Conservation (phyloP, 2,888 invertebrate species). For the Drosophila maculinotata region DNA sequence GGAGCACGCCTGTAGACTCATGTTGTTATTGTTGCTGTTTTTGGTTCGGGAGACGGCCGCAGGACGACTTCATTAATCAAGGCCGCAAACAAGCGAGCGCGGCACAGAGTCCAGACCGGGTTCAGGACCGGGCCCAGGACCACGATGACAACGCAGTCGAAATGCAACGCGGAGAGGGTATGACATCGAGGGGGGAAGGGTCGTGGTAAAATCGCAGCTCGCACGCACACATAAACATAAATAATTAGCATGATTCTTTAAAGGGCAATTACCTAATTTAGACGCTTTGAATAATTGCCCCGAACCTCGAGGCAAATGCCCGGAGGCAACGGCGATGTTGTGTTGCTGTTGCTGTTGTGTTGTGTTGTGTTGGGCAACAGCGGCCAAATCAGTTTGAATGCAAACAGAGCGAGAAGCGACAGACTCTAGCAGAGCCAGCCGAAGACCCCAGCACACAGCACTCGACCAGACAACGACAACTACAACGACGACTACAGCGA, state of each 20-base stretch:
- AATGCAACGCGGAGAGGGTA: constrained; percentile 48
- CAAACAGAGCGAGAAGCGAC: constrained; percentile 25
- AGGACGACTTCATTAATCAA: constrained; percentile 80
- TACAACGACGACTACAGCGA: constrained; percentile 20
- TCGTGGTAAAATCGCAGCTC: constrained; percentile 18
- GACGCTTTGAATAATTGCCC: constrained; percentile 81
- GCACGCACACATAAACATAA: constrained; percentile 68
- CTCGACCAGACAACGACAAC: constrained; percentile 33
- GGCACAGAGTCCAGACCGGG: too few relatives aligned
- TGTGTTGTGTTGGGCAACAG: constrained; percentile 8
- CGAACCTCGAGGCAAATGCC: constrained; percentile 21
- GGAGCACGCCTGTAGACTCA: constrained; percentile 45
- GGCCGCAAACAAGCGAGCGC: constrained; percentile 72
- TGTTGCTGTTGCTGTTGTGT: neutral
- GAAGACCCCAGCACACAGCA: neutral
- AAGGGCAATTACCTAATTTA: constrained; percentile 82
- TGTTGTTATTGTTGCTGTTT: constrained; percentile 32
- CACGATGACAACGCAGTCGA: constrained; percentile 51
- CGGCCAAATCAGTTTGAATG: constrained; percentile 65
- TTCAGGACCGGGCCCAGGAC: constrained; percentile 2
- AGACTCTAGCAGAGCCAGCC: constrained; percentile 1
- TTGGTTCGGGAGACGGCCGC: constrained; percentile 59
- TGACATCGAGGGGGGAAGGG: neutral
- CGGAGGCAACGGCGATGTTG: constrained; percentile 1
- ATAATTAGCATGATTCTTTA: constrained; percentile 81